These are phyloP conservation scores for Dolichotis patagonum DNA, from an alignment of 2,113 vertebrate genomes.

Conservation along the genomic window DNA sequence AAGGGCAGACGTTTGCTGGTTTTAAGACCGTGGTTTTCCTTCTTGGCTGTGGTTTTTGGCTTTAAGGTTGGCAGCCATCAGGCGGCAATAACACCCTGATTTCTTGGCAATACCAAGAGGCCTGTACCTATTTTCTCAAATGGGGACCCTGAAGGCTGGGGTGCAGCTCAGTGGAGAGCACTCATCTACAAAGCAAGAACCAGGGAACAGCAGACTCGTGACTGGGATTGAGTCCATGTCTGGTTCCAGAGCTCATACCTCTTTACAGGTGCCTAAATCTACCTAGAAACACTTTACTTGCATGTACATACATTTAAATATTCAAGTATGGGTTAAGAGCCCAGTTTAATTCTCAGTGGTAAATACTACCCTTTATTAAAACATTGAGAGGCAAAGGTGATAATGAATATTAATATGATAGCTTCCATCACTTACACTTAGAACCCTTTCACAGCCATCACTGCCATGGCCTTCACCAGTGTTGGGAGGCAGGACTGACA, in stretches of 20 bases:
- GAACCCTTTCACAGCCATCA: not conserved
- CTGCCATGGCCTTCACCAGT: not conserved
- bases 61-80: not conserved
- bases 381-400: not conserved
- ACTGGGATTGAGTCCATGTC: not conserved
- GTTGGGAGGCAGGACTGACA: not conserved
- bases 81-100: not conserved
- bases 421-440: not conserved
- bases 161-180: not conserved
- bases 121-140: not conserved
- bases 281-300: not conserved
- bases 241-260: not conserved
- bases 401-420: not conserved
- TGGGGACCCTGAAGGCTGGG: not conserved
- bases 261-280: not conserved
- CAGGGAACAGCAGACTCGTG: not conserved
- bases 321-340: not conserved
- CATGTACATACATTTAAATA: not conserved
- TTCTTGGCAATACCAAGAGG: not conserved
- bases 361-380: slow-evolving; percentile 2
- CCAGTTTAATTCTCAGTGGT: not conserved
- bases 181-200: not conserved
- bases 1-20: not conserved
- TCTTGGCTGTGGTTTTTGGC: not conserved
- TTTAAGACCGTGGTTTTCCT: not conserved